phyloP scores from a whole-genome alignment of 2,113 vertebrate genomes.

The Sebastes schlegelii region DNA sequence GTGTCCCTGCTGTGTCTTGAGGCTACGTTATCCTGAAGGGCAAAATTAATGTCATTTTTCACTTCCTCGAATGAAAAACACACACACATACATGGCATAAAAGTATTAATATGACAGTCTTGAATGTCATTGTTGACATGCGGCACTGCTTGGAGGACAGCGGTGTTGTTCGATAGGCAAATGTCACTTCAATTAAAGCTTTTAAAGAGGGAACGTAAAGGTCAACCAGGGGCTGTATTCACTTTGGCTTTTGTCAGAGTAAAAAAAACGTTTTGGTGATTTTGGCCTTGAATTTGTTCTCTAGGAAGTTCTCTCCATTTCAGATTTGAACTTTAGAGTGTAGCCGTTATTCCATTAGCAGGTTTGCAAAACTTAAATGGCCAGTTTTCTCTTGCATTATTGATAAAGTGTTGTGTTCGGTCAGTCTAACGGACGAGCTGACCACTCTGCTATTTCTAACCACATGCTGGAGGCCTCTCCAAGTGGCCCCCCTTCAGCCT shows the following conservation, averaged over 20 bases:
- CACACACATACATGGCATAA: not conserved
- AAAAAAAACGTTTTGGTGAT: constrained; percentile 3
- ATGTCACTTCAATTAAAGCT: constrained; percentile 62
- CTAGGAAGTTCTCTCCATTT: not conserved
- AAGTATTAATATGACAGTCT: constrained; percentile 37
- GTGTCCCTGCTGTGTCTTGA: not conserved
- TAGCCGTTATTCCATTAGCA: constrained; percentile 50
- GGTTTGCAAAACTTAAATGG: constrained; percentile 30
- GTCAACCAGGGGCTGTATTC: constrained; percentile 2
- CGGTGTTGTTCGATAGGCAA: constrained; percentile 42
- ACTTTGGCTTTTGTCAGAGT: constrained; percentile 4
- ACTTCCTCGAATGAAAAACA: constrained; percentile 6
- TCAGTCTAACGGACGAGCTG: constrained; percentile 35
- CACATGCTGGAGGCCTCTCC: constrained; percentile 51
- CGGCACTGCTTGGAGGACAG: constrained; percentile 4
- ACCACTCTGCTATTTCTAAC: constrained; percentile 63
- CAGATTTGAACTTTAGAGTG: constrained; percentile 27
- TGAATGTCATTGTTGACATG: constrained; percentile 50
- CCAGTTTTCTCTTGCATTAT: constrained; percentile 54
- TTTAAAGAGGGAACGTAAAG: constrained; percentile 45
- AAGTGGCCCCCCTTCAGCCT: constrained; percentile 40
- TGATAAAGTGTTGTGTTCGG: constrained; percentile 45
- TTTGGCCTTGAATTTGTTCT: constrained; percentile 12
- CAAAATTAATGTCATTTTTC: constrained; percentile 34
- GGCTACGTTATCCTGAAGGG: constrained; percentile 9